These are phyloP conservation scores for Pardosa pseudoannulata DNA, from an alignment of 2,888 invertebrate species.

Conservation along the genomic window DNA sequence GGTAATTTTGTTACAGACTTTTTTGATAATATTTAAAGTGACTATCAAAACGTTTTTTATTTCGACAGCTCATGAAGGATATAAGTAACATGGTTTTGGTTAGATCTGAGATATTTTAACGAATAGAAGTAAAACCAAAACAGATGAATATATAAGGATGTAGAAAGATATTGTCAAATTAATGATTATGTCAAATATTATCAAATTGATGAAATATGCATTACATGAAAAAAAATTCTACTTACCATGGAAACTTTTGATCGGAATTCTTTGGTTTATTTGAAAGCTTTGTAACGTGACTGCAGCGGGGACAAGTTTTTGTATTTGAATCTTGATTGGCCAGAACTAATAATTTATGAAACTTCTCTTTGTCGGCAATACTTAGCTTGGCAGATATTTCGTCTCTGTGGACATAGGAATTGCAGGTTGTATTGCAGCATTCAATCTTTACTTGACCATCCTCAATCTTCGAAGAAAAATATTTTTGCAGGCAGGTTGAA, in stretches of 20 bases:
- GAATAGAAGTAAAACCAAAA: too few relatives aligned
- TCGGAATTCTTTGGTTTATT: slow-evolving; percentile 29
- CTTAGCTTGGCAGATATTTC: slow-evolving; percentile 77
- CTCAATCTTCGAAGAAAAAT: slow-evolving; percentile 76
- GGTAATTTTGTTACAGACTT: too few relatives aligned
- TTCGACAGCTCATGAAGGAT: too few relatives aligned
- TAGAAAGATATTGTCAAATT: too few relatives aligned
- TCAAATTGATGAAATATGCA: too few relatives aligned
- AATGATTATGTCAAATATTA: too few relatives aligned
- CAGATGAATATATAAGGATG: too few relatives aligned
- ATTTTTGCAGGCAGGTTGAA: slow-evolving; percentile 76
- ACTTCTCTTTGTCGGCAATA: slow-evolving; percentile 76
- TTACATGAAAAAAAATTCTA: too few relatives aligned
- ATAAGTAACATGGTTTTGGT: too few relatives aligned
- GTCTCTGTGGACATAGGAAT: slow-evolving; percentile 76
- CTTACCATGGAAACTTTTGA: slow-evolving; percentile 42
- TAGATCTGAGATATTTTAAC: too few relatives aligned
- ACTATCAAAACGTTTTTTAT: too few relatives aligned
- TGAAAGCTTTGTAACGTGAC: slow-evolving; percentile 74
- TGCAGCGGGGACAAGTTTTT: slow-evolving; percentile 78
- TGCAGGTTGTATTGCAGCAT: slow-evolving; percentile 76
- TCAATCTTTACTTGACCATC: slow-evolving; percentile 76
- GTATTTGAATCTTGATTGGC: slow-evolving; percentile 77
- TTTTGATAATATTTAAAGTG: too few relatives aligned
- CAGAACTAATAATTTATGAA: slow-evolving; percentile 76